These are phyloP conservation scores for Acipenser ruthenus DNA, from an alignment of 2,797 vertebrate species.

Conservation along the genomic window DNA sequence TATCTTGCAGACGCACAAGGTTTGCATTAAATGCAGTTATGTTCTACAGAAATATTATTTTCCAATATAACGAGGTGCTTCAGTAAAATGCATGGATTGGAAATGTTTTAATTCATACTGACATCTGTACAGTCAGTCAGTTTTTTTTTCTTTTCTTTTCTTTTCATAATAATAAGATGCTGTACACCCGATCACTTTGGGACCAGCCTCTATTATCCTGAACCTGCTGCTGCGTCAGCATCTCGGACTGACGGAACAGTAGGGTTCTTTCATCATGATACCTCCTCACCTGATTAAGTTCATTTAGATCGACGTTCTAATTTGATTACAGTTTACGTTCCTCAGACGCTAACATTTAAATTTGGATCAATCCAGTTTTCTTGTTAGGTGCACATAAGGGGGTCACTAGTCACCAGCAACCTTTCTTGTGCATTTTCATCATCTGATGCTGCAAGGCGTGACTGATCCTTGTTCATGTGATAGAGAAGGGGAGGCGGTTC, in stretches of 20 bases:
- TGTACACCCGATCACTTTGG: too few species aligned
- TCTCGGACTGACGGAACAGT: neutral
- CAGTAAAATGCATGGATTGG: too few species aligned
- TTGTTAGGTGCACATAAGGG: neutral
- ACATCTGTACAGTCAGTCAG: too few species aligned
- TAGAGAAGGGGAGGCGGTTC: constrained; percentile 56
- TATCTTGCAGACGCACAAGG: too few species aligned
- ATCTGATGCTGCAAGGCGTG: constrained; percentile 77
- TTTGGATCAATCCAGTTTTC: neutral
- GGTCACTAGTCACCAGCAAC: constrained; percentile 7
- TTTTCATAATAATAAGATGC: too few species aligned
- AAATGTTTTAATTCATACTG: too few species aligned
- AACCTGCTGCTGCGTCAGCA: neutral
- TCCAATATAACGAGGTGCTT: too few species aligned
- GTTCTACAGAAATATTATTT: too few species aligned
- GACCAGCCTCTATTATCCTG: too few species aligned
- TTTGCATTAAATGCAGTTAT: too few species aligned
- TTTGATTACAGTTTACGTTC: neutral
- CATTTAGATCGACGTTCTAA: neutral
- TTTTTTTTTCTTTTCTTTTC: too few species aligned
- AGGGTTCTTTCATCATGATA: too few species aligned
- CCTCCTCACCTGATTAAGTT: neutral
- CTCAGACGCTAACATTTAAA: neutral
- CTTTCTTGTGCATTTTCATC: constrained; percentile 21
- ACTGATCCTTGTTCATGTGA: constrained; percentile 69